phyloP scores from a whole-genome alignment of 1,140 invertebrate species.

The Drosophila miranda region DNA sequence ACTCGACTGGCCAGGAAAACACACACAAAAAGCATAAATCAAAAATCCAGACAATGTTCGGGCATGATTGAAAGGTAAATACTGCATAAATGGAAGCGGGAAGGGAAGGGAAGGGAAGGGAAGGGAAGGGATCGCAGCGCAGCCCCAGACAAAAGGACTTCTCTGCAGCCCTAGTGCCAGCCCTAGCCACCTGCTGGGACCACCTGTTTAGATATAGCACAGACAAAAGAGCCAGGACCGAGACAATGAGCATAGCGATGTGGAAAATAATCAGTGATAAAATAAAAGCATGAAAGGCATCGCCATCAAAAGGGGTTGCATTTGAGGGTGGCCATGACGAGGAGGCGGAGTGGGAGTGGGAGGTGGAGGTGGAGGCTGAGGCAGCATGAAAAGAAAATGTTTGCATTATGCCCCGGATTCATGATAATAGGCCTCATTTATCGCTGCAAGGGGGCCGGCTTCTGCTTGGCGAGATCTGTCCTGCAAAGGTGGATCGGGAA shows the following conservation, averaged over 20 bases:
- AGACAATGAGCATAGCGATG: conserved; percentile 74
- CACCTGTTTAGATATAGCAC: conserved; percentile 75
- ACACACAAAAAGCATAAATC: conserved; percentile 41
- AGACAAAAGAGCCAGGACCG: conserved; percentile 52
- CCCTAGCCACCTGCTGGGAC: conserved; percentile 74
- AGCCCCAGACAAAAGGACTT: conserved; percentile 41
- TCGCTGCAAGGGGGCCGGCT: conserved; percentile 29
- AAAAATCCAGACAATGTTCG: conserved; percentile 57
- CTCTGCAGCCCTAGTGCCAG: conserved; percentile 20
- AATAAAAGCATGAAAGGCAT: conserved; percentile 69
- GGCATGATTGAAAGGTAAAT: conserved; percentile 76
- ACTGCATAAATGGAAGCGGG: conserved; percentile 31
- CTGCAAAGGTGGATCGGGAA: conserved; percentile 15
- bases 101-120: too few species aligned
- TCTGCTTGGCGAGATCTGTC: background rate
- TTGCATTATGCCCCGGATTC: conserved; percentile 44
- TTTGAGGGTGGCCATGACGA: conserved; percentile 10
- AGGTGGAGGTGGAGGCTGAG: conserved; percentile 3
- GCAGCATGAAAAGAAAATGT: conserved; percentile 61
- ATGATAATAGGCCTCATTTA: conserved; percentile 78
- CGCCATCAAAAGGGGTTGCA: conserved; percentile 46
- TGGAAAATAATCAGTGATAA: conserved; percentile 80
- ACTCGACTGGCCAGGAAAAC: conserved; percentile 50
- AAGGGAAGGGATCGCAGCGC: background rate
- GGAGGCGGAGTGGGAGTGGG: background rate